Conservation (phyloP, 2,888 invertebrate species). For the Agrochola macilenta region DNA sequence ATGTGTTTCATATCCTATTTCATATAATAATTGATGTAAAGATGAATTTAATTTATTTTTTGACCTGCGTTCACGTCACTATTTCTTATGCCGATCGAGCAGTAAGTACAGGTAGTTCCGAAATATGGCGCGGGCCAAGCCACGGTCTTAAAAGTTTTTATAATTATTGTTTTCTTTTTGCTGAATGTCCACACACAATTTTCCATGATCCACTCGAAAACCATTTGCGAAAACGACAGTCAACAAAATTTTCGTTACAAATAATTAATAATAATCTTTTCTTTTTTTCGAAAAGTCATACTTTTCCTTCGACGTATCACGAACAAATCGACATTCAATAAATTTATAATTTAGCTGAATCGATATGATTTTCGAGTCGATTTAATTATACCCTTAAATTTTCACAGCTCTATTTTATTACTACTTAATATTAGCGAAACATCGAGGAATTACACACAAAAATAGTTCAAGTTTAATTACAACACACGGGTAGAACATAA, state of each 20-base stretch:
- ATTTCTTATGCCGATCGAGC: slow-evolving; percentile 5
- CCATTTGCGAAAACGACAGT: slow-evolving; percentile 45
- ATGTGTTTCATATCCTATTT: slow-evolving; percentile 31
- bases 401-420: slow-evolving; percentile 65
- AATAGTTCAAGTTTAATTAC: slow-evolving; percentile 21
- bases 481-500: slow-evolving; percentile 15
- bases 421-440: slow-evolving; percentile 48
- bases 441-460: slow-evolving; percentile 41
- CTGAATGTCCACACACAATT: slow-evolving; percentile 10
- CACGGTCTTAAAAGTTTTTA: neutral
- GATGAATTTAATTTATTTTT: slow-evolving; percentile 5
- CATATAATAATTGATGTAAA: slow-evolving; percentile 19
- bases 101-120: slow-evolving; percentile 5
- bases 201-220: slow-evolving; percentile 53
- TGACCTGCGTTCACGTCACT: neutral
- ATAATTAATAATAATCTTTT: slow-evolving; percentile 32
- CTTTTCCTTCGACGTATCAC: slow-evolving; percentile 54
- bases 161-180: slow-evolving; percentile 10
- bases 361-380: slow-evolving; percentile 60
- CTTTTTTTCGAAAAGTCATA: slow-evolving; percentile 52
- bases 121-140: slow-evolving; percentile 16
- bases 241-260: slow-evolving; percentile 30
- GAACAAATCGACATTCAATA: slow-evolving; percentile 51
- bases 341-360: slow-evolving; percentile 61
- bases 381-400: slow-evolving; percentile 38